Conservation (phyloP, 1,140 invertebrate genomes). For the Drosophila aff. region DNA sequence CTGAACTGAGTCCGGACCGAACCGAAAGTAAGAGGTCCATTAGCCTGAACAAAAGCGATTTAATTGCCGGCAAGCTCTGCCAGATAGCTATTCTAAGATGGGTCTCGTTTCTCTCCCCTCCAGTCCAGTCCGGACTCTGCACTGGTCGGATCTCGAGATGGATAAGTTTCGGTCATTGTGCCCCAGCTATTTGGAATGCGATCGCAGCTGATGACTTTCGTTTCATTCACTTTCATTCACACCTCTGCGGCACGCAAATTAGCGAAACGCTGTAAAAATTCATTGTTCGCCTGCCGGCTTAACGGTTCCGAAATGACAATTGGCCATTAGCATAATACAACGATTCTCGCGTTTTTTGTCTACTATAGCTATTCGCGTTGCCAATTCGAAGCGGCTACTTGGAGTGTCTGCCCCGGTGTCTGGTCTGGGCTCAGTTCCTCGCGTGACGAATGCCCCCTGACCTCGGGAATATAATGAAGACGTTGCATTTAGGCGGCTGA, state of each 20-base stretch:
- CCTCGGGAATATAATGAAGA: slow-evolving; percentile 34
- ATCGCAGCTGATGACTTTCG: slow-evolving; percentile 64
- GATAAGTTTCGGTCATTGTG: slow-evolving; percentile 52
- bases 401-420: slow-evolving; percentile 3
- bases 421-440: not conserved
- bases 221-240: slow-evolving; percentile 77
- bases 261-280: slow-evolving; percentile 56
- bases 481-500: slow-evolving; percentile 44
- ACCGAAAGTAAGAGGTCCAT: slow-evolving; percentile 77
- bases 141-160: slow-evolving; percentile 33
- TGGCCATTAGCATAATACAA: slow-evolving; percentile 56
- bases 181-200: slow-evolving; percentile 41
- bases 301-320: slow-evolving; percentile 57
- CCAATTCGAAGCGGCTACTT: slow-evolving; percentile 41
- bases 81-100: slow-evolving; percentile 52
- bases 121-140: slow-evolving; percentile 3
- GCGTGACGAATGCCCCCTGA: slow-evolving; percentile 53
- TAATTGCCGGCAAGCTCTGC: slow-evolving; percentile 61
- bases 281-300: slow-evolving; percentile 54
- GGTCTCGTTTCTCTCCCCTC: slow-evolving; percentile 39
- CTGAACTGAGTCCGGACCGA: slow-evolving; percentile 19
- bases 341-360: slow-evolving; percentile 13
- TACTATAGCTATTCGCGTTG: slow-evolving; percentile 5
- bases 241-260: slow-evolving; percentile 56
- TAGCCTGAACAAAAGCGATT: slow-evolving; percentile 75